A percentile compares a stretch with the other conserved stretches of the same genome.
Conservation (phyloP, 2,113 vertebrate species). For the Periophthalmus modestus region DNA sequence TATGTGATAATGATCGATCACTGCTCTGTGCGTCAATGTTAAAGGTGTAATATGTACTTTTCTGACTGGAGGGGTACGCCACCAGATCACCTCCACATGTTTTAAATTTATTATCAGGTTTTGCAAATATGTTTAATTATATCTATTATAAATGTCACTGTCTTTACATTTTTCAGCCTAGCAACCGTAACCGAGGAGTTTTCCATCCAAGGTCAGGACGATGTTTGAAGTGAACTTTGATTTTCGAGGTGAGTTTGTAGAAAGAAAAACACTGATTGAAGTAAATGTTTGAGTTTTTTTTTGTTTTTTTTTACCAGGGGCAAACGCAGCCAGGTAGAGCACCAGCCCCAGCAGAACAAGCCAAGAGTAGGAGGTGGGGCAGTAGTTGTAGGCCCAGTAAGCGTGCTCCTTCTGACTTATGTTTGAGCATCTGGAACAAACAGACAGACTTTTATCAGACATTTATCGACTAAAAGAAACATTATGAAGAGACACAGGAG, state of each 20-base stretch:
- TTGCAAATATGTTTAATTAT: no score
- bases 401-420: conserved; percentile 79
- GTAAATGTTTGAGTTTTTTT: neutral
- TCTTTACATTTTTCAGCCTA: no score
- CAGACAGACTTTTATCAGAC: neutral
- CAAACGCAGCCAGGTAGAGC: conserved; percentile 91
- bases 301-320: conserved; percentile 83
- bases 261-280: neutral
- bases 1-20: no score
- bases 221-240: neutral
- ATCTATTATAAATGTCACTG: no score
- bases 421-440: conserved; percentile 86
- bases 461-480: neutral
- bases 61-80: no score
- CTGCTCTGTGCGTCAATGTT: no score
- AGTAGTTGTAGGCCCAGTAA: conserved; percentile 98
- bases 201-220: no score
- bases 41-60: no score
- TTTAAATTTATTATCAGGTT: no score
- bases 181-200: no score
- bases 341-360: conserved; percentile 89
- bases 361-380: conserved; percentile 93
- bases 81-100: no score
- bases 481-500: no score
- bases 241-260: neutral